Evolutionary conservation across 2,113 vertebrate genomes (phyloP).

Genomic region (Apaloderma vittatum): DNA sequence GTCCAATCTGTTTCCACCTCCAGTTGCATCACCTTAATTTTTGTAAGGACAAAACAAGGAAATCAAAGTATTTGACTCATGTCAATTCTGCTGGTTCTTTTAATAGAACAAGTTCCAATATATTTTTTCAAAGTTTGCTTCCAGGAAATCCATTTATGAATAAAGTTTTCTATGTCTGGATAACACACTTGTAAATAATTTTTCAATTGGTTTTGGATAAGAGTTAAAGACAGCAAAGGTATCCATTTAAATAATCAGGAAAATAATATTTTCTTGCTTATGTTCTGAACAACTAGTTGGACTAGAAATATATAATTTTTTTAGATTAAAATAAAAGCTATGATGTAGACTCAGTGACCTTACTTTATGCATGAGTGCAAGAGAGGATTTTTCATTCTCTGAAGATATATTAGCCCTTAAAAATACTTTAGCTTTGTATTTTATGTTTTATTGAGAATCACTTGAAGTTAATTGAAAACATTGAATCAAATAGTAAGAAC

Average conservation of each 20-base stretch:
- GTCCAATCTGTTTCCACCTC: not conserved
- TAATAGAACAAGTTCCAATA: not conserved
- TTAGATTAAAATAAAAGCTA: not conserved
- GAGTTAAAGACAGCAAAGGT: not conserved
- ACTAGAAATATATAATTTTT: not conserved
- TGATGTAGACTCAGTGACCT: not conserved
- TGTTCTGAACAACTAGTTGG: not conserved
- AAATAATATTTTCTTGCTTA: not conserved
- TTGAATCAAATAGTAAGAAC: not conserved
- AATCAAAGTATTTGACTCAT: not conserved
- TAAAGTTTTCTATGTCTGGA: not conserved
- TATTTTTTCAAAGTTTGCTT: not conserved
- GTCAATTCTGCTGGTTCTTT: not conserved
- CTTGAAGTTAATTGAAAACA: not conserved
- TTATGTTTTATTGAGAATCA: not conserved
- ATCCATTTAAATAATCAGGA: not conserved
- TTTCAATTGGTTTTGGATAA: not conserved
- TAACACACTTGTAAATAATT: not conserved
- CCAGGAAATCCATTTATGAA: not conserved
- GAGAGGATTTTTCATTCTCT: not conserved
- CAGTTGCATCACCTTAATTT: not conserved
- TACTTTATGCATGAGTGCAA: not conserved
- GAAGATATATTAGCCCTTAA: not conserved
- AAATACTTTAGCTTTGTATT: not conserved
- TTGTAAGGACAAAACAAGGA: not conserved